Percentiles rank a stretch among this genome's conserved stretches.
These are phyloP conservation scores for Ariopsis seemanni DNA, from an alignment of 2,113 vertebrate genomes.

Conservation along the genomic window DNA sequence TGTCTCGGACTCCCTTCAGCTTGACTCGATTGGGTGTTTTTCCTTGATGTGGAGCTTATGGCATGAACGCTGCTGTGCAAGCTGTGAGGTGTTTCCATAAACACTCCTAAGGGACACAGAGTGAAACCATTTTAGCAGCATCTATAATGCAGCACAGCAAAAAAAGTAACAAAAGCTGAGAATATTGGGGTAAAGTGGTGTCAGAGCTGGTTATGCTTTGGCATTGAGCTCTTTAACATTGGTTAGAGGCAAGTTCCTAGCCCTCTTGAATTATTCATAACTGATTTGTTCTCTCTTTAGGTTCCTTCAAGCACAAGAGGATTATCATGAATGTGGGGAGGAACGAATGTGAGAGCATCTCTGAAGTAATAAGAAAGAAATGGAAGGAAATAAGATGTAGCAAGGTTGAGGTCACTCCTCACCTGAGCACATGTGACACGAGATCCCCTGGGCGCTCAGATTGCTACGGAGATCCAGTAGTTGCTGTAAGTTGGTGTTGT, in stretches of 20 bases:
- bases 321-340: neutral
- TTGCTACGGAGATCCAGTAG: conserved; percentile 94
- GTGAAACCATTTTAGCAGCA: neutral
- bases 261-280: conserved; percentile 17
- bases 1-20: conserved; percentile 32
- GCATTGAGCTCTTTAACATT: conserved; percentile 7
- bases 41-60: conserved; percentile 76
- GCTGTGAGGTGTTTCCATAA: conserved; percentile 93
- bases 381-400: neutral
- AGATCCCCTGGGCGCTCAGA: conserved; percentile 93
- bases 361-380: neutral
- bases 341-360: neutral
- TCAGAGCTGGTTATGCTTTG: neutral
- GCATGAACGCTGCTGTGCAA: conserved; percentile 79
- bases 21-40: conserved; percentile 66
- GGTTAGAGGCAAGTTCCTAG: neutral
- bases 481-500: conserved; percentile 93
- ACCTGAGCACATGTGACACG: conserved; percentile 97
- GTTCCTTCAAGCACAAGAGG: neutral
- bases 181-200: neutral
- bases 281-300: neutral
- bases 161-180: neutral
- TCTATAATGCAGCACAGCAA: neutral
- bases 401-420: neutral
- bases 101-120: conserved; percentile 79